Evolutionary conservation across 2,113 vertebrate genomes (phyloP).

Genomic region (Elachura formosa): DNA sequence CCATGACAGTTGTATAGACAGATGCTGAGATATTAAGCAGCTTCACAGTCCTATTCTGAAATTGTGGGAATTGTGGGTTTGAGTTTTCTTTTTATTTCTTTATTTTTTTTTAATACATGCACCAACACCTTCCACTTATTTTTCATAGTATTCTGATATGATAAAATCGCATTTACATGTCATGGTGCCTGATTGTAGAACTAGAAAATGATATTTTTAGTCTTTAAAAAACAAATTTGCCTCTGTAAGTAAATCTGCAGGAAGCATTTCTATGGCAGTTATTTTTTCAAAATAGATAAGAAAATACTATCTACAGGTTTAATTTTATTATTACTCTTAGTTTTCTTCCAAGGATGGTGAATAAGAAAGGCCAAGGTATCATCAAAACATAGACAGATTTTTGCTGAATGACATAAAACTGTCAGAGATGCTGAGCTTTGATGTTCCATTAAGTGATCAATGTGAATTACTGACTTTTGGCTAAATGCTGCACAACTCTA

Average conservation of each 20-base stretch:
- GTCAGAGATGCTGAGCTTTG: constrained; percentile 86
- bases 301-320: constrained; percentile 59
- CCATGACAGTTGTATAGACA: background rate
- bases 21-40: background rate
- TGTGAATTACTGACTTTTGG: constrained; percentile 83
- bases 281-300: constrained; percentile 42
- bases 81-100: background rate
- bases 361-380: constrained; percentile 85
- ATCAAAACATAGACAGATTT: constrained; percentile 79
- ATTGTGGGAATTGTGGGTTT: background rate
- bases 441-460: constrained; percentile 98
- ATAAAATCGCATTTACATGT: background rate
- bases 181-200: background rate
- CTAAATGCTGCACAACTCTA: constrained; percentile 83
- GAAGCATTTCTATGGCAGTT: background rate
- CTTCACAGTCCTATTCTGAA: background rate
- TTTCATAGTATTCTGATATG: background rate
- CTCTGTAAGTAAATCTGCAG: background rate
- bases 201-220: background rate
- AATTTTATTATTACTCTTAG: constrained; percentile 68
- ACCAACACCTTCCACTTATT: background rate
- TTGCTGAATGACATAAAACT: constrained; percentile 88
- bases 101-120: background rate
- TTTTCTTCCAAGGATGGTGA: constrained; percentile 64
- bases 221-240: background rate